Conservation (phyloP, 2,888 invertebrate genomes). For the Rhyacophila evoluta region DNA sequence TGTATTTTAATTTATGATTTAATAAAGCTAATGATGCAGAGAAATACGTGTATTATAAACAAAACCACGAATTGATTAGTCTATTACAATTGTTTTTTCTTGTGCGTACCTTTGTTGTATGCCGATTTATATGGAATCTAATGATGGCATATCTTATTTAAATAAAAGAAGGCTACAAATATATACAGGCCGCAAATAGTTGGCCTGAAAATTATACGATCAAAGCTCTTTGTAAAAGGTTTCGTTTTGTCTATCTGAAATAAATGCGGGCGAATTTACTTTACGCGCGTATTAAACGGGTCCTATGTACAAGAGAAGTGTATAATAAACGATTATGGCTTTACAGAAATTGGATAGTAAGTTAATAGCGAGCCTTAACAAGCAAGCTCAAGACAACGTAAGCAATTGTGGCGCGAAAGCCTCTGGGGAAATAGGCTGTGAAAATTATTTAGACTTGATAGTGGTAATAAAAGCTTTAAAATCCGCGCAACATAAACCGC, state of each 20-base stretch:
- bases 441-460: constrained; percentile 17
- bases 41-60: no score
- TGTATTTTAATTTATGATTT: no score
- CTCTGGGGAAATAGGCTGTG: constrained; percentile 33
- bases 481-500: background rate
- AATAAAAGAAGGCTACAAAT: no score
- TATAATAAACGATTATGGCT: constrained; percentile 36
- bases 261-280: background rate
- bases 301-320: constrained; percentile 25
- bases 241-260: background rate
- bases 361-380: constrained; percentile 33
- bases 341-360: constrained; percentile 37
- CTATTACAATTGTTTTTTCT: no score
- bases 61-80: no score
- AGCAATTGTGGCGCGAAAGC: constrained; percentile 1
- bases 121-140: no score
- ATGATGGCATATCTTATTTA: no score
- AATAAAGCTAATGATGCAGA: no score
- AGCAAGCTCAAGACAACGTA: constrained; percentile 33
- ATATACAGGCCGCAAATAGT: no score
- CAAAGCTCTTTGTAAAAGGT: background rate
- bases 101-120: no score
- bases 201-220: background rate
- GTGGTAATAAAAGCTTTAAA: constrained; percentile 24
- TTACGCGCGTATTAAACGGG: background rate